phyloP scores from a whole-genome alignment of 1,140 invertebrate genomes.

The Euwallacea similis region DNA sequence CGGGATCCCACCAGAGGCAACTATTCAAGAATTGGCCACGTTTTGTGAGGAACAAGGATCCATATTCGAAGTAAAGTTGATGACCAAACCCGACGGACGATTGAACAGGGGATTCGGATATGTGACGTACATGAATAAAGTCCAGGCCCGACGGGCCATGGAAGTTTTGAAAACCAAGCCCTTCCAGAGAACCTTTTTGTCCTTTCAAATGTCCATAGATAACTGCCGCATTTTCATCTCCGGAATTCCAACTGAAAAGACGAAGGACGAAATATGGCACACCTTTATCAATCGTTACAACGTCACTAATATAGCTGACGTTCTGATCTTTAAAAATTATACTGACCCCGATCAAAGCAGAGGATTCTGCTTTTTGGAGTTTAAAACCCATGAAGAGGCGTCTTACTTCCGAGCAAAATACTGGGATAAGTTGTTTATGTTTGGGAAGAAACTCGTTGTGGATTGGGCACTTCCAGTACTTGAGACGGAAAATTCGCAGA shows the following conservation, averaged over 20 bases:
- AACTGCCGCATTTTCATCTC: slow-evolving; percentile 85
- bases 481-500: not conserved
- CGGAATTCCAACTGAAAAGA: slow-evolving; percentile 73
- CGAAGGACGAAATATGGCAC: slow-evolving; percentile 67
- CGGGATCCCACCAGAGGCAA: slow-evolving; percentile 27
- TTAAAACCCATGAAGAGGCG: slow-evolving; percentile 75
- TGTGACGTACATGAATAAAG: slow-evolving; percentile 37
- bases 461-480: slow-evolving; percentile 39
- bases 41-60: slow-evolving; percentile 36
- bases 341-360: slow-evolving; percentile 47
- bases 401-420: slow-evolving; percentile 70
- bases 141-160: slow-evolving; percentile 23
- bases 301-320: slow-evolving; percentile 58
- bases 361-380: slow-evolving; percentile 89
- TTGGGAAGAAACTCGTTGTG: slow-evolving; percentile 28
- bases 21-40: slow-evolving; percentile 23
- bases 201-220: slow-evolving; percentile 51
- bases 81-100: slow-evolving; percentile 23
- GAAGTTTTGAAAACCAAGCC: slow-evolving; percentile 1
- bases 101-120: slow-evolving; percentile 38
- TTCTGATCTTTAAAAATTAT: slow-evolving; percentile 72
- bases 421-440: slow-evolving; percentile 28
- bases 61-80: slow-evolving; percentile 33
- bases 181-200: slow-evolving; percentile 17
- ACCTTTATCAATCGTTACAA: slow-evolving; percentile 67